Base-by-base conservation (phyloP, 2,888 invertebrate genomes). In the Helobdella robusta region DNA sequence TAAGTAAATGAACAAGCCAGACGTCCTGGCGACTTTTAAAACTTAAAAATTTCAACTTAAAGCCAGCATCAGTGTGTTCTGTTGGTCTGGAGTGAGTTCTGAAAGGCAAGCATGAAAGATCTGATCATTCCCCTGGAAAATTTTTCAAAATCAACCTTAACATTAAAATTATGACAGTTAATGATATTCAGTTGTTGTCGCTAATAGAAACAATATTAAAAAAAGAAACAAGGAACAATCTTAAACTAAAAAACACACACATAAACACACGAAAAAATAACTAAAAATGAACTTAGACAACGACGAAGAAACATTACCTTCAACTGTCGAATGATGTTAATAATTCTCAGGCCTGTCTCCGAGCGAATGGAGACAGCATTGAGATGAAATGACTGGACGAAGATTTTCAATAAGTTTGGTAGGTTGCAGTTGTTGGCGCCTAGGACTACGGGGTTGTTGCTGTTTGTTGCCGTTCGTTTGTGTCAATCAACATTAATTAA, bases 401-500 rank as follows among this genome's bases (percentile, higher is more conserved):
- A 87, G 74, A 91, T 87, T 71, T 86, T 85, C 72, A 97, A 84
- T 70, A 97, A 86, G 70, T 86, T 85, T 68, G 91, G 91, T 75
- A 97, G 84, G 80, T 95, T 95, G 73, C 86, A 84, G 75, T 92
- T 90, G 76, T 91, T 87, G 67, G 85, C 85, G 65, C 92, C 92
- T 75, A 92, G 83, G 68, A 95, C 86, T 66, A 86, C 83, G 25
- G 89, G 87, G 82, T 95, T 89, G 76, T 93, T 92, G 48, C 77
- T 78, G 73, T n/a, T n/a, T n/a, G n/a, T n/a, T n/a, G n/a, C n/a
- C n/a, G n/a, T n/a, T n/a, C n/a, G n/a, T n/a, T n/a, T n/a, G n/a
- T n/a, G n/a, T n/a, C n/a, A n/a, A n/a, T n/a, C n/a, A n/a, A n/a
- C n/a, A n/a, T n/a, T n/a, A n/a, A n/a, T n/a, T n/a, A n/a, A n/a